Percentiles rank a stretch among this genome's conserved stretches.
Conservation (phyloP, 2,888 invertebrate genomes). For the Drosophila meridiana region DNA sequence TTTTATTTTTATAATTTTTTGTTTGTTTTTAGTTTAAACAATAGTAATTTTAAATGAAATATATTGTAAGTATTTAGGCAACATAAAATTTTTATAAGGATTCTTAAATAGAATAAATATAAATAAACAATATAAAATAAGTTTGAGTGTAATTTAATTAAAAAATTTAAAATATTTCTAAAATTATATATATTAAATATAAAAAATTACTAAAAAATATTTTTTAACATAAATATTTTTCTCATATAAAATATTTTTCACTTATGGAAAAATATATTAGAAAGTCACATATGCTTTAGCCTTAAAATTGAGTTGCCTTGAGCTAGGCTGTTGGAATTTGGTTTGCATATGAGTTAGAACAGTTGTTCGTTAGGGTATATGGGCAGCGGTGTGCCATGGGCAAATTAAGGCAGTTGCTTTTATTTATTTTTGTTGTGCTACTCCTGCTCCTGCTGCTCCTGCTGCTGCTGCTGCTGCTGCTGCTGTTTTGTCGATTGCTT, state of each 20-base stretch:
- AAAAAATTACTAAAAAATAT: too few relatives aligned
- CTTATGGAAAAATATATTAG: too few relatives aligned
- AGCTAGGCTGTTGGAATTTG: not conserved
- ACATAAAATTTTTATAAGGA: too few relatives aligned
- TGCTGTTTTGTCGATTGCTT: conserved; percentile 75
- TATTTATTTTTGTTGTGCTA: conserved; percentile 35
- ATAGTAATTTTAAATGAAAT: not conserved
- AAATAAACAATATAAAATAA: too few relatives aligned
- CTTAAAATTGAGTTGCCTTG: not conserved
- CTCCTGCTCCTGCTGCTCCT: conserved; percentile 37
- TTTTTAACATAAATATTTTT: too few relatives aligned
- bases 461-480: conserved; percentile 37
- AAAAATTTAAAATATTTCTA: too few relatives aligned
- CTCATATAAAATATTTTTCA: too few relatives aligned
- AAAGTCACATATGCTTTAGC: not conserved
- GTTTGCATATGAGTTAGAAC: not conserved
- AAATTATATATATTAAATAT: too few relatives aligned
- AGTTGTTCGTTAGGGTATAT: conserved; percentile 26
- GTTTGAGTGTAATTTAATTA: too few relatives aligned
- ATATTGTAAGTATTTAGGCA: too few relatives aligned
- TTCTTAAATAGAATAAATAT: too few relatives aligned
- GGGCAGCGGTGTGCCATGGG: conserved; percentile 1
- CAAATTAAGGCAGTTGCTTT: conserved; percentile 14
- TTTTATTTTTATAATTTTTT: not conserved
- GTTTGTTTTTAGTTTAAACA: too few relatives aligned